phyloP scores from a whole-genome alignment of 2,888 invertebrate species.

The Crocallis elinguaria region DNA sequence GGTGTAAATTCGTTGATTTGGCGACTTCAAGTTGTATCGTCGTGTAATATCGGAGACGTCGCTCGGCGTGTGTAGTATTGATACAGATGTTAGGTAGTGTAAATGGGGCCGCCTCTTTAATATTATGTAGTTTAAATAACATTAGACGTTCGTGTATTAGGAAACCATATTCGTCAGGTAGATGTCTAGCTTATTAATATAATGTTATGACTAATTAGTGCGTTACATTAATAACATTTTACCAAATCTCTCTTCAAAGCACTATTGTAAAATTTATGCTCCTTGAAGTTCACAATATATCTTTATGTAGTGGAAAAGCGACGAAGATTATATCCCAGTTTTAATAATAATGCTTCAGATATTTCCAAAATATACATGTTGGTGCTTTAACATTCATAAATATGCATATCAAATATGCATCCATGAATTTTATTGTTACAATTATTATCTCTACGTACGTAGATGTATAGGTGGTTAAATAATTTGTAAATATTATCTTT shows the following conservation, averaged over 20 bases:
- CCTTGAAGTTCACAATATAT: constrained; percentile 25
- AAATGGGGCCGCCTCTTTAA: constrained; percentile 81
- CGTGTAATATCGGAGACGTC: constrained; percentile 10
- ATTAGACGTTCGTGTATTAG: constrained; percentile 70
- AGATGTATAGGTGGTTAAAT: constrained; percentile 50
- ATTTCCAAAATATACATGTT: constrained; percentile 58
- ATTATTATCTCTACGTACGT: constrained; percentile 47
- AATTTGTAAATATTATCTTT: constrained; percentile 65
- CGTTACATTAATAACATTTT: constrained; percentile 63
- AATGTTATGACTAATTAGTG: constrained; percentile 58
- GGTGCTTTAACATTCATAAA: constrained; percentile 69
- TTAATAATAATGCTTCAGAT: constrained; percentile 51
- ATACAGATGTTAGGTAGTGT: constrained; percentile 53
- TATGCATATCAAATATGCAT: constrained; percentile 68
- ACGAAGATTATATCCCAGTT: constrained; percentile 28
- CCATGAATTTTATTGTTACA: constrained; percentile 59
- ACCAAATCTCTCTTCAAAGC: constrained; percentile 75
- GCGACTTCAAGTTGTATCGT: constrained; percentile 13
- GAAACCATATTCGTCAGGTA: constrained; percentile 69
- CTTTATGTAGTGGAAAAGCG: neutral
- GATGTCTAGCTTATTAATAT: constrained; percentile 65
- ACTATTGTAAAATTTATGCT: constrained; percentile 39
- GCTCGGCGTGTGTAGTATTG: constrained; percentile 22
- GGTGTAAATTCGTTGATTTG: constrained; percentile 20
- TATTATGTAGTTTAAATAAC: constrained; percentile 63